These are phyloP conservation scores for Holacanthella duospinosa DNA, from an alignment of 2,888 invertebrate species.

Conservation along the genomic window DNA sequence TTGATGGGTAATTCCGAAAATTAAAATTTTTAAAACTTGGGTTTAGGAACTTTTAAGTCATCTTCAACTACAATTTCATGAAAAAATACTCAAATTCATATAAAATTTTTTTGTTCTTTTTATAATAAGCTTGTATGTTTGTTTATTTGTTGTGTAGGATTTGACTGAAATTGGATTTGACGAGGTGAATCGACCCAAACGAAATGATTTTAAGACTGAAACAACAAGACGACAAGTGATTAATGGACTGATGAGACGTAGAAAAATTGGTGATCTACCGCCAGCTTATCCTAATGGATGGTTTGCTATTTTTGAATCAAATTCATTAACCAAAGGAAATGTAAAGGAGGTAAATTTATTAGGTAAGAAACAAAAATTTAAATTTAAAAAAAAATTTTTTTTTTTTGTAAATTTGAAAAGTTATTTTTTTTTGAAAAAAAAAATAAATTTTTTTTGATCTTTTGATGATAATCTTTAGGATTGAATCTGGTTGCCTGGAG, in stretches of 20 bases:
- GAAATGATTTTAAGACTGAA: conserved; percentile 17
- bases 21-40: background rate
- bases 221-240: conserved; percentile 27
- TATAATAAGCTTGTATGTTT: background rate
- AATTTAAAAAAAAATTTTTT: background rate
- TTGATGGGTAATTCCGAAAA: background rate
- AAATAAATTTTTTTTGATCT: conserved; percentile 10
- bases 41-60: too few relatives aligned
- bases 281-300: conserved; percentile 85
- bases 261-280: conserved; percentile 57
- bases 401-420: background rate
- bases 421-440: too few relatives aligned
- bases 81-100: too few relatives aligned
- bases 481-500: conserved; percentile 60
- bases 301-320: conserved; percentile 66
- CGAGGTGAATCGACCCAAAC: conserved; percentile 15
- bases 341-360: conserved; percentile 55
- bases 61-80: too few relatives aligned
- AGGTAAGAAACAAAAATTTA: conserved; percentile 44
- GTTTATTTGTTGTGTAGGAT: conserved; percentile 22
- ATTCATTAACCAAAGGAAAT: conserved; percentile 48
- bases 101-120: background rate
- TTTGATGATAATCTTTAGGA: conserved; percentile 47
- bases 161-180: conserved; percentile 36
- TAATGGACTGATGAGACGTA: conserved; percentile 45